Conservation (phyloP, 1,140 invertebrate genomes). For the Tetragonula clypearis region DNA sequence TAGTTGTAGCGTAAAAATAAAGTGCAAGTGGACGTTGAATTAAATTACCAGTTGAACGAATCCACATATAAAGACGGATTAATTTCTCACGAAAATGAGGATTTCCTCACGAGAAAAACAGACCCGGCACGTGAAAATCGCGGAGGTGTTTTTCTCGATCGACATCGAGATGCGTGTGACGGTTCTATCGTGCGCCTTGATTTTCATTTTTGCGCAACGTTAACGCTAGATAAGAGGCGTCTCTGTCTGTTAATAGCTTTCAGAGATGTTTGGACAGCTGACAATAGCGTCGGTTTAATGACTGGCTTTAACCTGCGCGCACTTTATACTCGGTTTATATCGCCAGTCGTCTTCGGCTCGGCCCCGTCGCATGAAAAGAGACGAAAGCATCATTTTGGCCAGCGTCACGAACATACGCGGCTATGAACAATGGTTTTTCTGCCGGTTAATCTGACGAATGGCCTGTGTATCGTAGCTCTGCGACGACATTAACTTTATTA, state of each 20-base stretch:
- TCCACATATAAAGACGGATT: too few species aligned
- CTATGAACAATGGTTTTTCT: background rate
- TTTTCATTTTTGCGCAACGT: conserved; percentile 23
- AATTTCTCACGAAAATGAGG: too few species aligned
- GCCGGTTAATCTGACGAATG: background rate
- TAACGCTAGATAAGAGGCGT: conserved; percentile 24
- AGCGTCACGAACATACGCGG: too few species aligned
- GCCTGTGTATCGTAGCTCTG: background rate
- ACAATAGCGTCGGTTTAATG: conserved; percentile 30
- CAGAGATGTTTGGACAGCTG: conserved; percentile 30
- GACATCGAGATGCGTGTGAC: too few species aligned
- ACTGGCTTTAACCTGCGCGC: background rate
- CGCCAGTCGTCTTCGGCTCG: too few species aligned
- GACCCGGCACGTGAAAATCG: background rate
- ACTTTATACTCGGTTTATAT: background rate
- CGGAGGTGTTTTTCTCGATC: background rate
- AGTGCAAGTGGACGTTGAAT: too few species aligned
- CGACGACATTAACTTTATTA: background rate
- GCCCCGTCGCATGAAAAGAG: background rate
- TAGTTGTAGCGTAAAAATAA: too few species aligned
- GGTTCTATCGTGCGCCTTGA: background rate
- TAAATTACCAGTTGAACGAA: too few species aligned
- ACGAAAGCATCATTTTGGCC: background rate
- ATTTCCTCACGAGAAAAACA: too few species aligned
- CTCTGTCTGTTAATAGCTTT: conserved; percentile 2